Evolutionary conservation across 2,113 vertebrate species (phyloP).

Genomic region (Lycocorax pyrrhopterus): DNA sequence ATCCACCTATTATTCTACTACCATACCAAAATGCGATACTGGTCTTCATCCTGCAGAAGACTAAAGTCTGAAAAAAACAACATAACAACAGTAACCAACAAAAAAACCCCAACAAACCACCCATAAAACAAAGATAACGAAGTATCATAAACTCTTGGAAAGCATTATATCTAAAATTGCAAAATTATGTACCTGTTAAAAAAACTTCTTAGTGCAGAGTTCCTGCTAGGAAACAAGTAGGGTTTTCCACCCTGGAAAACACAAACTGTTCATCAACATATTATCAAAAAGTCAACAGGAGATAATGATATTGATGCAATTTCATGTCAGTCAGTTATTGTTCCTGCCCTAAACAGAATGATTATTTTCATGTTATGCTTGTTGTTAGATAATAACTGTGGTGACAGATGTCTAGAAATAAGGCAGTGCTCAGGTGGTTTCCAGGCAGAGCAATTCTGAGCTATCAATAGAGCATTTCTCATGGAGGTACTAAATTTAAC

Average conservation of each 20-base stretch:
- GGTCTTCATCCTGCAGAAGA: not conserved
- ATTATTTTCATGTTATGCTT: conserved; percentile 46
- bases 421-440: conserved; percentile 27
- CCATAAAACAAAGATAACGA: not conserved
- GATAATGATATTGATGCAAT: conserved; percentile 30
- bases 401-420: conserved; percentile 41
- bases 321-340: conserved; percentile 8
- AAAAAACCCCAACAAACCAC: not conserved
- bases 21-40: not conserved
- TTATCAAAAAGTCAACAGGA: conserved; percentile 40
- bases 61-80: not conserved
- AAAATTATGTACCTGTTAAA: not conserved
- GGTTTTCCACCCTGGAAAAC: not conserved
- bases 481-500: not conserved
- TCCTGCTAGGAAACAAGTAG: not conserved
- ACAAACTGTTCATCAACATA: not conserved
- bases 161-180: not conserved
- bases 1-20: not conserved
- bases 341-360: not conserved
- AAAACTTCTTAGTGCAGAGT: not conserved
- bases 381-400: conserved; percentile 40
- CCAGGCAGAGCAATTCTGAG: not conserved
- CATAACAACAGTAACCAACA: not conserved
- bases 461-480: not conserved
- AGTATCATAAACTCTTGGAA: not conserved